Conservation (phyloP, 2,113 vertebrate species). For the Cyphomyrus plagiostoma region DNA sequence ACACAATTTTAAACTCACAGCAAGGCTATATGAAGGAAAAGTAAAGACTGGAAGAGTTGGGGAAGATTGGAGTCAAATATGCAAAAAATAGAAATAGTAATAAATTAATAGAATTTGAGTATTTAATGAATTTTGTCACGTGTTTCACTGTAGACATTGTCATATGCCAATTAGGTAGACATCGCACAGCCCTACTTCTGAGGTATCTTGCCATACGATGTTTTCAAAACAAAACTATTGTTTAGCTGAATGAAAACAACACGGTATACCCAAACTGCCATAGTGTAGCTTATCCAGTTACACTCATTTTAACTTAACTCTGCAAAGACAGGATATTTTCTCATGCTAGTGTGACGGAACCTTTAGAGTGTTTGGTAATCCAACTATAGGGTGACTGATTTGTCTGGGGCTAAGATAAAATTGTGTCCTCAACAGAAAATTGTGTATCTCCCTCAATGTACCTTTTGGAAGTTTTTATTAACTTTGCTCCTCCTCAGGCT, state of each 20-base stretch:
- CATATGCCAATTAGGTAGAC: not conserved
- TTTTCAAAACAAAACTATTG: not conserved
- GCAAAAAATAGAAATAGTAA: not conserved
- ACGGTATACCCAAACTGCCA: no score
- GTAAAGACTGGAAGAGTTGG: not conserved
- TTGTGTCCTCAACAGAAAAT: not conserved
- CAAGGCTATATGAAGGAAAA: not conserved
- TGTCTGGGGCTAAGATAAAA: not conserved
- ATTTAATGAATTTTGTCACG: not conserved
- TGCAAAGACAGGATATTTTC: not conserved
- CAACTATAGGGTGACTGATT: not conserved
- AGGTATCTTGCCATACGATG: not conserved
- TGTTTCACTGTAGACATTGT: not conserved
- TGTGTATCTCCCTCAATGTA: not conserved
- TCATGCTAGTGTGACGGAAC: not conserved
- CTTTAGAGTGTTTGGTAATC: not conserved
- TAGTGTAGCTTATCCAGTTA: not conserved
- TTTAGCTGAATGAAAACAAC: no score
- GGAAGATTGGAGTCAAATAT: not conserved
- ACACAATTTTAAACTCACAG: not conserved
- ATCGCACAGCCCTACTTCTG: not conserved
- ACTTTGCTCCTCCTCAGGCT: constrained; percentile 57
- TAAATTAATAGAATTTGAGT: not conserved
- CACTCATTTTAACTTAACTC: not conserved
- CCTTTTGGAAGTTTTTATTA: not conserved